These are phyloP conservation scores for Pagrus major DNA, from an alignment of 2,113 vertebrate species.

Conservation along the genomic window DNA sequence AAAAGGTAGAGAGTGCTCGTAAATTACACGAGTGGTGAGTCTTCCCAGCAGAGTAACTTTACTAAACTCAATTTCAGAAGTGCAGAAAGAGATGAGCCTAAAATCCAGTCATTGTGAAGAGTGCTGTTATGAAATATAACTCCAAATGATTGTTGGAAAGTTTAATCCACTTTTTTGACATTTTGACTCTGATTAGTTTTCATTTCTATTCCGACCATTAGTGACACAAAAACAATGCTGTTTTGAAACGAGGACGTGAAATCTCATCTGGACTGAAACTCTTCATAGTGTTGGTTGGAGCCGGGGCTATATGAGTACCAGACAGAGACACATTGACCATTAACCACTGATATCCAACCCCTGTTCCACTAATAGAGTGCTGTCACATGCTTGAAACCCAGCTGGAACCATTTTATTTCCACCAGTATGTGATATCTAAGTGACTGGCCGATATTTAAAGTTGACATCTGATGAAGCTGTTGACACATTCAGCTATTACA, in stretches of 20 bases:
- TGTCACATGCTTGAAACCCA: conserved; percentile 53
- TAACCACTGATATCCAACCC: conserved; percentile 10
- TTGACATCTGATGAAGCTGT: conserved; percentile 47
- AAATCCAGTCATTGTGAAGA: neutral
- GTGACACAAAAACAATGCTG: neutral
- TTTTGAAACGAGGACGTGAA: neutral
- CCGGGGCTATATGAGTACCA: neutral
- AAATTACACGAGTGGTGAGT: conserved; percentile 6
- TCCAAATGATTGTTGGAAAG: neutral
- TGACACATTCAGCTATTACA: conserved; percentile 33
- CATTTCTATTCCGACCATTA: neutral
- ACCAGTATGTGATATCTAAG: conserved; percentile 30
- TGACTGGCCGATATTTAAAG: conserved; percentile 48
- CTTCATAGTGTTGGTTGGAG: conserved; percentile 4
- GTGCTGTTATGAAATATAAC: neutral
- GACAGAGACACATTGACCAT: conserved; percentile 13
- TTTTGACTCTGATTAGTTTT: neutral
- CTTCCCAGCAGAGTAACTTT: conserved; percentile 4
- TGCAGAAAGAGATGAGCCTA: neutral
- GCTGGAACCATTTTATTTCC: conserved; percentile 43
- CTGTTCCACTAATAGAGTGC: conserved; percentile 45
- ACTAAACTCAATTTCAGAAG: neutral
- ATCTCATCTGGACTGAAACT: neutral
- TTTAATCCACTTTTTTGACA: neutral
- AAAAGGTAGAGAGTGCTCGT: conserved; percentile 5